phyloP scores from a whole-genome alignment of 2,797 vertebrate species.

The Diglossa cyanea region DNA sequence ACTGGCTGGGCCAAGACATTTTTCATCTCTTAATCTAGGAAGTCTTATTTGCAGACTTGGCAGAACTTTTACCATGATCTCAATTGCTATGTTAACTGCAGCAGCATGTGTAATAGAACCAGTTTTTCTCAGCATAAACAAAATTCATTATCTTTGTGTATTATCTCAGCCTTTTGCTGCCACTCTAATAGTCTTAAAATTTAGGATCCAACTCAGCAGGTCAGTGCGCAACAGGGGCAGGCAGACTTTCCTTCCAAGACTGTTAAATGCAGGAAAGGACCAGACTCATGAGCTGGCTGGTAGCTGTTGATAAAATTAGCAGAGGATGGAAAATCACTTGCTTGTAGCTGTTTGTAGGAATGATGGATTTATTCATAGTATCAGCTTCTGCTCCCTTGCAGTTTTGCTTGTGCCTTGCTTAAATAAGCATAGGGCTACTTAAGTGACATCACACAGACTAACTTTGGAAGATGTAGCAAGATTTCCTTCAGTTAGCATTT shows the following conservation, averaged over 20 bases:
- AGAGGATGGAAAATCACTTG: background rate
- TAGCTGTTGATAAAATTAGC: background rate
- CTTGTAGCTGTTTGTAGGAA: background rate
- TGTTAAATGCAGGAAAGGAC: background rate
- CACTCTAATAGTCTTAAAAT: background rate
- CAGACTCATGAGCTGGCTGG: background rate
- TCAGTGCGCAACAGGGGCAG: background rate
- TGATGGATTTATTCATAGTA: background rate
- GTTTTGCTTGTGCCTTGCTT: background rate
- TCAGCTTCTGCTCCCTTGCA: background rate
- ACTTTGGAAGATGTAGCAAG: background rate
- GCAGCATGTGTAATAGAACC: background rate
- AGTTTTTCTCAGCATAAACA: background rate
- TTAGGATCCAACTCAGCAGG: background rate
- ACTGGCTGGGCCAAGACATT: background rate
- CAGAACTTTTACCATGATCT: background rate
- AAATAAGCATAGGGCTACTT: background rate
- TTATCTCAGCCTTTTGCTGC: background rate
- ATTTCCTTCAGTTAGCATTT: background rate
- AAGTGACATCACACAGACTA: background rate
- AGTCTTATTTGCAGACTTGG: background rate
- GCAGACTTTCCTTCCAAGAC: background rate
- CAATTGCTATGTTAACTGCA: background rate
- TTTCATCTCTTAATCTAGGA: background rate
- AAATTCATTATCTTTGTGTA: background rate